Percentiles rank a stretch among this genome's conserved stretches.
Conservation (phyloP, 2,888 invertebrate species). For the Dryobotodes eremita region DNA sequence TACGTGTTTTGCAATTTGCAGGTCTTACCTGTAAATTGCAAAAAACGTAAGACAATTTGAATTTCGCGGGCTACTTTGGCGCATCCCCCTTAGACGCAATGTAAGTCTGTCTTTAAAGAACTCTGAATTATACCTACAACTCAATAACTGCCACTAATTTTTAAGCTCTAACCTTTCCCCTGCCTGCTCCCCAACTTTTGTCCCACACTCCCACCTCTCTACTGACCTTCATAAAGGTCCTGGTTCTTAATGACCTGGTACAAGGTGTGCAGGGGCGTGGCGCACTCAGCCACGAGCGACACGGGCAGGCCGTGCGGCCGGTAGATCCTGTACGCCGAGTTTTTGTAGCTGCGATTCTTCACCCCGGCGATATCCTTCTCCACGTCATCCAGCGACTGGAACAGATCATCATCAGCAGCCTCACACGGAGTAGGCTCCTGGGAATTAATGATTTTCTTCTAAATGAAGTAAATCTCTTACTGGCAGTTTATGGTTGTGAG, state of each 20-base stretch:
- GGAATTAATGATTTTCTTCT: constrained; percentile 31
- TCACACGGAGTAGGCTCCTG: constrained; percentile 34
- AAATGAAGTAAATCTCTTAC: constrained; percentile 17
- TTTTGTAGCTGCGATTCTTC: constrained; percentile 89
- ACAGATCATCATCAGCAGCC: constrained; percentile 55
- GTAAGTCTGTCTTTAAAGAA: neutral
- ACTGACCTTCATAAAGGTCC: constrained; percentile 75
- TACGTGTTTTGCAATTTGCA: too few species aligned
- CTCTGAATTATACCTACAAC: neutral
- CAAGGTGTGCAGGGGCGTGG: constrained; percentile 92
- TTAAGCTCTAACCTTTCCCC: neutral
- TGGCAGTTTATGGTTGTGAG: neutral
- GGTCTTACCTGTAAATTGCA: too few species aligned
- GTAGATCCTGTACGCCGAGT: constrained; percentile 91
- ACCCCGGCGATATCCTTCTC: constrained; percentile 91
- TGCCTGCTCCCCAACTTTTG: neutral
- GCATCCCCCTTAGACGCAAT: neutral
- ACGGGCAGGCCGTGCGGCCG: constrained; percentile 71
- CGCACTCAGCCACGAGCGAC: constrained; percentile 92
- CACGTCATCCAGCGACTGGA: constrained; percentile 87
- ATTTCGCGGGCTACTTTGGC: too few species aligned
- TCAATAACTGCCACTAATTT: neutral
- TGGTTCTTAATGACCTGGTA: constrained; percentile 81
- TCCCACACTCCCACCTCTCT: neutral
- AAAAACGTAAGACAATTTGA: too few species aligned